Evolutionary conservation across 2,113 vertebrate species (phyloP), one percentile per base, ranked within the genome.

Genomic region (Hemicordylus capensis): DNA sequence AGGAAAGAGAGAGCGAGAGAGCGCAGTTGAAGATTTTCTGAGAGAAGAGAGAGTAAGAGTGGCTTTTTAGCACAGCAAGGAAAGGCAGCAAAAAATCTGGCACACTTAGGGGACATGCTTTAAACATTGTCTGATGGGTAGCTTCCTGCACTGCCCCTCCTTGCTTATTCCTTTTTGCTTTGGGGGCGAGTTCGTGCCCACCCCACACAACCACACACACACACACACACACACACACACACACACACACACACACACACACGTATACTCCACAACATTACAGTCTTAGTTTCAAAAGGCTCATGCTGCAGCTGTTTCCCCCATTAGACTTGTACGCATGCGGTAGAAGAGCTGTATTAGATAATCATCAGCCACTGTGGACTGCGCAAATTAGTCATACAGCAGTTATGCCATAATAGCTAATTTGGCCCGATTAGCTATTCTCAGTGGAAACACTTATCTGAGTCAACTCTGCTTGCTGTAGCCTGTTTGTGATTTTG

Each of bases 351-450:
- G 28, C 63, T 73, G 58, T 67, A 3, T 76, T 85, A 92, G 80
- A 90, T 87, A 87, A 94, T 90, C 87, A 93, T 79, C 92, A 86
- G 88, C 91, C 90, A 87, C 76, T 74, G 85, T 0, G 80, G 84
- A 34, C 44, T 84, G 54, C 80, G 82, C 87, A 86, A 85, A 89
- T 94, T 90, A 93, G 83, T 93, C 87, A 91, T 28, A 84, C 86
- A n/a, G 48, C 85, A 87, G 83, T 86, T 88, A 83, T 67, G 92
- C 56, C 84, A 85, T 77, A 87, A 83, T 39, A 1, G 78, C 88
- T 95, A 92, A 94, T 90, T 90, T 94, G 90, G 88, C 63, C 73
- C 11, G 0, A 95, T 94, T 88, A 95, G 80, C 78, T 91, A 73
- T 80, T 94, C 88, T 93, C 84, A 88, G 92, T 48, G 90, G 90